Conservation (phyloP, 2,888 invertebrate genomes). For the Apeira syringaria region DNA sequence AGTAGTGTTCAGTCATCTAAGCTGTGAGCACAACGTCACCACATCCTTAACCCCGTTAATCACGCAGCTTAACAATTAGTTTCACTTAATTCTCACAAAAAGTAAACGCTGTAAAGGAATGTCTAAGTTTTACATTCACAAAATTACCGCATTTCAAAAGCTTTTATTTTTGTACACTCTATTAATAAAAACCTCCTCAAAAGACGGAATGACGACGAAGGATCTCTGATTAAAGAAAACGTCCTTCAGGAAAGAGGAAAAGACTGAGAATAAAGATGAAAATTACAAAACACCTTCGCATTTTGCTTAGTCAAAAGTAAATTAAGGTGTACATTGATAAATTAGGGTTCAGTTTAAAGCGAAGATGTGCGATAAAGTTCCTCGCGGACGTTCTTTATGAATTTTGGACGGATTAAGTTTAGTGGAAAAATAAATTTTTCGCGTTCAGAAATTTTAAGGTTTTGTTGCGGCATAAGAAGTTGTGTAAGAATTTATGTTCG, state of each 20-base stretch:
- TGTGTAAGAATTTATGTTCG: conserved; percentile 5
- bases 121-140: not conserved
- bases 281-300: conserved; percentile 30
- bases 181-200: conserved; percentile 20
- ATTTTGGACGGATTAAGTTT: conserved; percentile 25
- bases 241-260: conserved; percentile 10
- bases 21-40: too few relatives aligned
- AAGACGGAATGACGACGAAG: conserved; percentile 13
- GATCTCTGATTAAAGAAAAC: conserved; percentile 23
- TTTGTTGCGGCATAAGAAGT: conserved; percentile 4
- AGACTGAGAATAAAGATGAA: conserved; percentile 22
- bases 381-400: conserved; percentile 20
- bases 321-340: conserved; percentile 48
- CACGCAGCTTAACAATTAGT: too few relatives aligned
- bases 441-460: conserved; percentile 14
- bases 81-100: too few relatives aligned
- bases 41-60: too few relatives aligned
- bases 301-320: conserved; percentile 42
- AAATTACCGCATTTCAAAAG: conserved; percentile 9
- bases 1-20: too few relatives aligned
- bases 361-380: conserved; percentile 27
- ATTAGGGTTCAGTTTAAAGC: conserved; percentile 31
- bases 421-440: conserved; percentile 17
- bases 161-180: conserved; percentile 16
- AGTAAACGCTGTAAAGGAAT: too few relatives aligned